Base-by-base conservation (phyloP, 2,888 invertebrate genomes). In the Rhogogaster chlorosoma region DNA sequence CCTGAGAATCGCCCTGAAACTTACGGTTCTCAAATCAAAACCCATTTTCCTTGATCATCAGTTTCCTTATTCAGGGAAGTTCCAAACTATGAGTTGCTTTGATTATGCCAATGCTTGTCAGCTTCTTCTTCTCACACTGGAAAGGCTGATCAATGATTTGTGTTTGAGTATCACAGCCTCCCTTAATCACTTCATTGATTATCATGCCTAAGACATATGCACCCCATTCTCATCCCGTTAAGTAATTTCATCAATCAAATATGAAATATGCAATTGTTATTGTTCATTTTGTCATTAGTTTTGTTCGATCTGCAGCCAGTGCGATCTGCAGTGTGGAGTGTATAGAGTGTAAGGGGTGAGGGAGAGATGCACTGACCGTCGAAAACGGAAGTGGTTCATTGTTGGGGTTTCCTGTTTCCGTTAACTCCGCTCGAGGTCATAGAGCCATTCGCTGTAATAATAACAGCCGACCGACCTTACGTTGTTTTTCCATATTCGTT, bases 321-420 rank as follows among this genome's bases (percentile, higher is more conserved):
- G 18, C 15, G 32, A 67, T 67, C 12, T 67, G 10, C 32, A 7
- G 22, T 67, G 67, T 12, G 6, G 7, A 18, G 5, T 15, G 67
- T 18, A 12, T 32, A 32, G 12, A 15, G 67, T 15, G 18, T 67
- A 7, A 32, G 5, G 12, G 32, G 32, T 67, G 67, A 67, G 42
- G 22, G 7, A 12, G 42, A n/a, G 38, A 42, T 22, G 73, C 42
- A 22, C 38, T n/a, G 42, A 15, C 73, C 42, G 42, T 73, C 18
- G 73, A 42, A 42, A 73, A 29, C 73, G 73, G 73, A 73, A 73
- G 26, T 73, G 22, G 22, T 73, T 73, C 42, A 26, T 38, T 73
- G 42, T 73, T 22, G 22, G 73, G 42, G 73, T 73, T 73, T 73
- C 42, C 73, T 38, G 73, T 42, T 73, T 73, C 73, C 22, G 32